Evolutionary conservation across 1,140 invertebrate species (phyloP).

Genomic region (Cardiocondyla obscurior): DNA sequence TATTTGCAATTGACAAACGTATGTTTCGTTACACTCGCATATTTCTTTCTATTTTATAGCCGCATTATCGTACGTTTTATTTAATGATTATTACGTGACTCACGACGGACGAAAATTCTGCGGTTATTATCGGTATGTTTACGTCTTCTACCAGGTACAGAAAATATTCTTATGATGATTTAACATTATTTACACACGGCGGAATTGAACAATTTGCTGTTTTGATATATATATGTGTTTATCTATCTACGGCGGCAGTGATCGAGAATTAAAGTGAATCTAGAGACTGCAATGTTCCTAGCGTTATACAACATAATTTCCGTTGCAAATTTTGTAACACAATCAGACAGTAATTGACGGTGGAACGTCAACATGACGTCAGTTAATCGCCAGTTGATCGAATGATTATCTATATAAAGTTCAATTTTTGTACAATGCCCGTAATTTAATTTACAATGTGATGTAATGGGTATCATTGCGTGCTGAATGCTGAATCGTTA

Average conservation of each 20-base stretch:
- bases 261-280: conserved; percentile 39
- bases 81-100: conserved; percentile 15
- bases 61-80: conserved; percentile 15
- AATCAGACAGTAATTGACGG: background rate
- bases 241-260: conserved; percentile 37
- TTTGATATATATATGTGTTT: conserved; percentile 17
- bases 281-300: conserved; percentile 7
- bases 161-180: conserved; percentile 31
- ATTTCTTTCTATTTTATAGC: conserved; percentile 20
- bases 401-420: background rate
- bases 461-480: background rate
- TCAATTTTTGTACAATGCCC: background rate
- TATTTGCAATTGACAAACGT: background rate
- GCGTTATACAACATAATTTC: background rate
- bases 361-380: background rate
- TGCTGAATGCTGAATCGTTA: background rate
- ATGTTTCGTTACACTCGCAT: background rate
- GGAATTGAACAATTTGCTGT: conserved; percentile 15
- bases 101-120: conserved; percentile 18
- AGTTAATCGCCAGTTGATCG: conserved; percentile 4
- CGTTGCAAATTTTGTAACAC: conserved; percentile 1
- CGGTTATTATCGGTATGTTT: conserved; percentile 19
- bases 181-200: conserved; percentile 30
- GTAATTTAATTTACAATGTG: background rate
- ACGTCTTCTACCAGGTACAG: conserved; percentile 28